A percentile compares a stretch with the other conserved stretches of the same genome.
These are phyloP conservation scores for Hucho hucho DNA, from an alignment of 2,113 vertebrate species.

Conservation along the genomic window DNA sequence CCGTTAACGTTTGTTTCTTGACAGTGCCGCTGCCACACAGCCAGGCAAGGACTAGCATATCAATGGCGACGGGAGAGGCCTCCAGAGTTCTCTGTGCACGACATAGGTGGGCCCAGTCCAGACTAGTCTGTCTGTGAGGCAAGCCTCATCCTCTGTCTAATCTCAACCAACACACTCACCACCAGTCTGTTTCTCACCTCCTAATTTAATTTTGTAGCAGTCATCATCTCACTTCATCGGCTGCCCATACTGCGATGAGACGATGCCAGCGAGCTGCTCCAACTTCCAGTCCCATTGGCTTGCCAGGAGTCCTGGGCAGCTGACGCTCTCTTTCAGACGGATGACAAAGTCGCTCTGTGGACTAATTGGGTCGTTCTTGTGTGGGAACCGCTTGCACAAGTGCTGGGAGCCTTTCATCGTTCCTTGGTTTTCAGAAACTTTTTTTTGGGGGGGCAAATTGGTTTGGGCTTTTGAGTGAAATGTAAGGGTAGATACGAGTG, in stretches of 20 bases:
- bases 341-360: slow-evolving; percentile 69
- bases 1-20: neutral
- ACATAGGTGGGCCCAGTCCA: neutral
- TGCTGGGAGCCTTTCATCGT: slow-evolving; percentile 25
- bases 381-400: slow-evolving; percentile 54
- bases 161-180: neutral
- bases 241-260: slow-evolving; percentile 1
- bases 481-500: neutral
- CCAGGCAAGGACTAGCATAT: slow-evolving; percentile 59
- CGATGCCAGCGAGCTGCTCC: slow-evolving; percentile 49
- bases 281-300: neutral
- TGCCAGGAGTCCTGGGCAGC: slow-evolving; percentile 64
- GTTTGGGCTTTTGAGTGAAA: neutral
- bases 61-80: slow-evolving; percentile 40
- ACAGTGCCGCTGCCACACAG: slow-evolving; percentile 32
- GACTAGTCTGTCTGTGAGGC: neutral
- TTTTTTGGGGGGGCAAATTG: neutral
- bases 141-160: neutral
- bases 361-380: slow-evolving; percentile 65
- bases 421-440: slow-evolving; percentile 16
- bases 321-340: slow-evolving; percentile 60
- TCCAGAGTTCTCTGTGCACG: neutral
- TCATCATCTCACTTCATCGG: slow-evolving; percentile 16
- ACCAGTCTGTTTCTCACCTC: slow-evolving; percentile 16
- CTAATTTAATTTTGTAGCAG: slow-evolving; percentile 22